Evolutionary conservation across 2,888 invertebrate species (phyloP), one percentile per base, ranked within the genome.

Genomic region (Griposia aprilina): DNA sequence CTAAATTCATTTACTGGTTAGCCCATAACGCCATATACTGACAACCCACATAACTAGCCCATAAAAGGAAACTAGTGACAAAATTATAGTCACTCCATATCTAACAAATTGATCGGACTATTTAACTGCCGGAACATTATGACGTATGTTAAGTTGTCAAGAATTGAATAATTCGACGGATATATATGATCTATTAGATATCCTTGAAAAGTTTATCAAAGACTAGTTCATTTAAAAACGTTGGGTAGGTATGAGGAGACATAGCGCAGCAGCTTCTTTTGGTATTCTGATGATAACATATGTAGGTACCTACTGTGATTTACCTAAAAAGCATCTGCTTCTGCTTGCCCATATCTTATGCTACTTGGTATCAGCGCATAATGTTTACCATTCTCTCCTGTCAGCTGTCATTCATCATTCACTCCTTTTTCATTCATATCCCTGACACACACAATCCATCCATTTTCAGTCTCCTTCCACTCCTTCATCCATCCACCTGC

Each of bases 41-140:
- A 15, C 78, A 78, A 60, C 87, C 83, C 79, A 87, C 87, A 74
- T 75, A 60, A 60, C 48, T 17, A 41, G 4, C 15, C 66, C 65
- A 26, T 72, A 69, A 17, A 79, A 26, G 70, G 75, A 55, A 1
- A 4, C 23, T 20, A n/a, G 36, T 15, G n/a, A 17, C 20, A 60
- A 63, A 62, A 10, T 59, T 68, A 45, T 68, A 50, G 13, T 7
- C 26, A 45, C 20, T 57, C 87, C 86, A 78, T 85, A 85, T 83
- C 55, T 15, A 79, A 55, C 26, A 69, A 70, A 76, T 66, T 68
- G 73, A 65, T 66, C 78, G 67, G 71, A 74, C 67, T 77, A 77
- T 81, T 74, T 45, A 59, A 23, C n/a, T 81, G 81, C 81, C 83
- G 85, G 83, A 84, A 84, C 63, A 30, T 62, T 41, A 52, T 23